phyloP scores from a whole-genome alignment of 2,797 vertebrate species.

The Ara ararauna region DNA sequence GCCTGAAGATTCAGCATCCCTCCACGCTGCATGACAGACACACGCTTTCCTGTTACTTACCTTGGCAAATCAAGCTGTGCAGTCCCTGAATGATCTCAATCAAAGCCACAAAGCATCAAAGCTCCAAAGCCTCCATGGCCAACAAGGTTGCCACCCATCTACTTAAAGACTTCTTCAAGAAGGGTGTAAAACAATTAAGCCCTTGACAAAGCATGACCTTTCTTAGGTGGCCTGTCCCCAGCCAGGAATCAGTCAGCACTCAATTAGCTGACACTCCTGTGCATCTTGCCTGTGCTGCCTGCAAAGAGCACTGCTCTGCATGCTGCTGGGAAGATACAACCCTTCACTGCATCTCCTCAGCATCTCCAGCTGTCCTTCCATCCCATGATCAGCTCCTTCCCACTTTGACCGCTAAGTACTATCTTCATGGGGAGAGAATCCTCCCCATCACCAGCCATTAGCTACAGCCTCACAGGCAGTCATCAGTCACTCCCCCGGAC shows the following conservation, averaged over 20 bases:
- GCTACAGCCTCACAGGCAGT: neutral
- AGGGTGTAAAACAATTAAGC: neutral
- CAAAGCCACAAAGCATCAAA: neutral
- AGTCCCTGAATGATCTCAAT: neutral
- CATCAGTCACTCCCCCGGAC: fast-evolving
- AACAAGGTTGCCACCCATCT: neutral
- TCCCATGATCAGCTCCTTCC: neutral
- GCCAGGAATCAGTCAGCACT: neutral
- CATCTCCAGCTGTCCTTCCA: neutral
- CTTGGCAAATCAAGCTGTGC: neutral
- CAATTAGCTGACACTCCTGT: fast-evolving
- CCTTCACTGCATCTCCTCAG: neutral
- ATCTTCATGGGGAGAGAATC: fast-evolving
- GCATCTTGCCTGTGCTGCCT: neutral
- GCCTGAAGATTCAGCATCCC: neutral
- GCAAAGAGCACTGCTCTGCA: neutral
- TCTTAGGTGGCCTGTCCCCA: neutral
- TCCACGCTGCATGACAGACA: neutral
- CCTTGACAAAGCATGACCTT: neutral
- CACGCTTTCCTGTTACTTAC: neutral
- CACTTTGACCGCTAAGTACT: neutral
- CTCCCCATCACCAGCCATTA: neutral
- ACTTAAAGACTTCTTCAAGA: neutral
- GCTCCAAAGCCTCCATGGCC: neutral
- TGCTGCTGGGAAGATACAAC: neutral